Conservation (phyloP, 2,888 invertebrate species). For the Drosophila emarginata region DNA sequence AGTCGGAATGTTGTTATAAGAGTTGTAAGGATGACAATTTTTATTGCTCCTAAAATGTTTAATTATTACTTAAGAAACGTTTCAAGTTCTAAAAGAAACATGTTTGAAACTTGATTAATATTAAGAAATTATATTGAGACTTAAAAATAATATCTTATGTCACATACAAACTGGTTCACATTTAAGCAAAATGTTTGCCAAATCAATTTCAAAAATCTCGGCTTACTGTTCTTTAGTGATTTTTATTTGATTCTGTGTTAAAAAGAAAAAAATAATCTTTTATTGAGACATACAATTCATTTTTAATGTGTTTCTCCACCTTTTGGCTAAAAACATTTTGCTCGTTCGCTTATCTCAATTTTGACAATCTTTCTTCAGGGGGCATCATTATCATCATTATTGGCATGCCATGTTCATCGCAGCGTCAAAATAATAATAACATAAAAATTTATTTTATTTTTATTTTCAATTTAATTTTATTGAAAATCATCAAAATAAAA, state of each 20-base stretch:
- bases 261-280: neutral
- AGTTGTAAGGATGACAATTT: constrained; percentile 2
- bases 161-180: neutral
- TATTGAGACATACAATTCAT: neutral
- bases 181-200: too few species aligned
- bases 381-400: constrained; percentile 28
- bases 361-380: constrained; percentile 40
- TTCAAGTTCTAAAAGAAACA: neutral
- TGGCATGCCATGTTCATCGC: constrained; percentile 12
- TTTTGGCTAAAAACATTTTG: constrained; percentile 27
- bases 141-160: neutral
- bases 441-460: constrained; percentile 78
- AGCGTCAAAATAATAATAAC: constrained; percentile 76
- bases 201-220: too few species aligned
- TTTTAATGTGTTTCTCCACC: neutral
- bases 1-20: constrained; percentile 7
- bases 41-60: neutral
- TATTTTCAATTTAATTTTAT: constrained; percentile 79
- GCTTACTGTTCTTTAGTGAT: neutral
- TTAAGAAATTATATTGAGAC: neutral
- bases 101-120: neutral
- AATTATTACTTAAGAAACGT: neutral
- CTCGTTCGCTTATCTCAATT: constrained; percentile 29
- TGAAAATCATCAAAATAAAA: constrained; percentile 65
- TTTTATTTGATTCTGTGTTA: neutral